These are phyloP conservation scores for Lophius piscatorius DNA, from an alignment of 2,113 vertebrate genomes.

Conservation along the genomic window DNA sequence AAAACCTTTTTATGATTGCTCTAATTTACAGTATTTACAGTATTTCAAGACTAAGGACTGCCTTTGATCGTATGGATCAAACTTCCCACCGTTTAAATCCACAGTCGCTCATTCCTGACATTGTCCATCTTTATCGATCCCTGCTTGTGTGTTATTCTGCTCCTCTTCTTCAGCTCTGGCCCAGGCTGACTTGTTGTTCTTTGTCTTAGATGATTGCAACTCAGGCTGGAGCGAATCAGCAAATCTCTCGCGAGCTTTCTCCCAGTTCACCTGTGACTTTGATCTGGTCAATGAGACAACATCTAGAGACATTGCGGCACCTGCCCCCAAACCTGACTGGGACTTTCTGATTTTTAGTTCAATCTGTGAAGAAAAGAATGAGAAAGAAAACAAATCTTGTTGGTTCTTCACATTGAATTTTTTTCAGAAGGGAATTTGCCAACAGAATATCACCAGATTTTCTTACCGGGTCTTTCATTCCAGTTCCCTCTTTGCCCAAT, in stretches of 20 bases:
- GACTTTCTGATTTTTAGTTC: slow-evolving; percentile 86
- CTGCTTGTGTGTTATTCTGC: neutral
- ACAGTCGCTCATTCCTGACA: neutral
- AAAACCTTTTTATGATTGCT: neutral
- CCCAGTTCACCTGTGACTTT: slow-evolving; percentile 93
- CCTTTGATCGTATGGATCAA: neutral
- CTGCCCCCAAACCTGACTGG: slow-evolving; percentile 89
- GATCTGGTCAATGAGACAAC: slow-evolving; percentile 77
- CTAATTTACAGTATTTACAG: neutral
- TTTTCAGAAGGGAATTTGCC: neutral
- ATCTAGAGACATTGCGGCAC: slow-evolving; percentile 82
- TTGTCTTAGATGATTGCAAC: slow-evolving; percentile 26
- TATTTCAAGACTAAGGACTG: neutral
- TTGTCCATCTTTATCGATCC: slow-evolving; percentile 11
- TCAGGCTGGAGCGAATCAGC: slow-evolving; percentile 84
- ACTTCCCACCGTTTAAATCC: neutral
- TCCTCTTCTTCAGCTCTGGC: slow-evolving; percentile 54
- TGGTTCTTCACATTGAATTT: neutral
- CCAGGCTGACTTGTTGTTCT: slow-evolving; percentile 57
- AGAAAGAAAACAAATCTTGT: neutral
- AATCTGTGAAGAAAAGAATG: slow-evolving; percentile 78
- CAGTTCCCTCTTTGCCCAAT: slow-evolving; percentile 90
- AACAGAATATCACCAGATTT: too few species aligned
- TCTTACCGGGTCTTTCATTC: slow-evolving; percentile 91
- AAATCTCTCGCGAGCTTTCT: slow-evolving; percentile 94